These are phyloP conservation scores for Cyphomyrmex costatus DNA, from an alignment of 1,140 invertebrate species.

Conservation along the genomic window DNA sequence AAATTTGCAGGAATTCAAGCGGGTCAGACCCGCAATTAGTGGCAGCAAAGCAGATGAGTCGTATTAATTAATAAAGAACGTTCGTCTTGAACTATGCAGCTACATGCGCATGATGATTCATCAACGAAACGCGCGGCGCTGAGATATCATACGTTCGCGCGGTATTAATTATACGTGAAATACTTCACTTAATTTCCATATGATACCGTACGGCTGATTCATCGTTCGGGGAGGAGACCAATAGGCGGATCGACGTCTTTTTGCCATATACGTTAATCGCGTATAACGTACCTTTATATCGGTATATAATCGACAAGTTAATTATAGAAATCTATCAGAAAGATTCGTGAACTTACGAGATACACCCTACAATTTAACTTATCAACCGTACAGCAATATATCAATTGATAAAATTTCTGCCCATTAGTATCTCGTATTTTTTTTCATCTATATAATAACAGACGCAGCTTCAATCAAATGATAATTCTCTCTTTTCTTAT, in stretches of 20 bases:
- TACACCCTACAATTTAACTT: neutral
- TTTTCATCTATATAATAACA: neutral
- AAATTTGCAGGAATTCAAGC: constrained; percentile 65
- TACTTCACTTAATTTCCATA: constrained; percentile 46
- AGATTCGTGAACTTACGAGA: neutral
- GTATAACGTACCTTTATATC: constrained; percentile 26
- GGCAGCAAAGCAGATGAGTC: constrained; percentile 65
- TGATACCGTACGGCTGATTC: constrained; percentile 39
- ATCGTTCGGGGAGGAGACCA: constrained; percentile 7
- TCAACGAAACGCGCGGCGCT: constrained; percentile 36
- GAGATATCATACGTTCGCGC: constrained; percentile 32
- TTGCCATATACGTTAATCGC: constrained; percentile 9
- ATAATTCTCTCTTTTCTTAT: neutral
- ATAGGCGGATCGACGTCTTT: constrained; percentile 21
- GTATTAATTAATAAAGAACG: constrained; percentile 73
- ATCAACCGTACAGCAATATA: neutral
- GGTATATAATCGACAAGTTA: constrained; percentile 13
- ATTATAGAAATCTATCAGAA: constrained; percentile 27
- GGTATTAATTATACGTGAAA: constrained; percentile 54
- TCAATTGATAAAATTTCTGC: constrained; percentile 6
- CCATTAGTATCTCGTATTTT: neutral
- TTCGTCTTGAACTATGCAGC: neutral
- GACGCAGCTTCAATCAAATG: too few relatives aligned
- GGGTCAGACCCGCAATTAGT: constrained; percentile 64
- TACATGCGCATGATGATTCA: constrained; percentile 66